phyloP scores from a whole-genome alignment of 2,888 invertebrate species.

The Teinopalpus imperialis region DNA sequence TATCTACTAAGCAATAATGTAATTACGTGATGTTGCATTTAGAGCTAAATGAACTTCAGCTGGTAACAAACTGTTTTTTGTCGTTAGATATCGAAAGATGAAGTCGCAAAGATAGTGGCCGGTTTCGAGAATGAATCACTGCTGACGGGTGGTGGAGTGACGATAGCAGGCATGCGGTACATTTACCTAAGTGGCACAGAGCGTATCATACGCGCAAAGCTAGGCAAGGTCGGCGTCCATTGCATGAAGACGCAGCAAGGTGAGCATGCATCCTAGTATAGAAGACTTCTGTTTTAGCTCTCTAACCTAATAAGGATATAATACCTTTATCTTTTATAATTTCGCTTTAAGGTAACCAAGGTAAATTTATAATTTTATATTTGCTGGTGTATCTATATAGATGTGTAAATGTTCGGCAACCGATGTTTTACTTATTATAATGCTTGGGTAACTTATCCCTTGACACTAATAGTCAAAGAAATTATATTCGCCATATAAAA shows the following conservation, averaged over 20 bases:
- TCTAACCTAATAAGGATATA: constrained; percentile 8
- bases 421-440: too few relatives aligned
- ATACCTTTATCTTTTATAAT: constrained; percentile 25
- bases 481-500: too few relatives aligned
- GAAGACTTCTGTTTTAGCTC: not conserved
- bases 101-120: constrained; percentile 93
- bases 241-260: constrained; percentile 98
- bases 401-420: too few relatives aligned
- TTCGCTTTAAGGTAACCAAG: constrained; percentile 9
- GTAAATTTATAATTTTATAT: not conserved
- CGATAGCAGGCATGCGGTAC: constrained; percentile 95
- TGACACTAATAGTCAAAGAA: too few relatives aligned
- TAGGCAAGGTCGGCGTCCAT: constrained; percentile 96
- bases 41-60: too few relatives aligned
- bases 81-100: constrained; percentile 94
- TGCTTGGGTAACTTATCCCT: too few relatives aligned
- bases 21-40: too few relatives aligned
- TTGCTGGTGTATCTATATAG: too few relatives aligned
- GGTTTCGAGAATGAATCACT: constrained; percentile 95
- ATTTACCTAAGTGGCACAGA: constrained; percentile 97
- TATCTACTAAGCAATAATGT: too few relatives aligned
- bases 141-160: constrained; percentile 94
- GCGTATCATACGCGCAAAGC: constrained; percentile 95
- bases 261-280: constrained; percentile 54
- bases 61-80: too few relatives aligned